Conservation (phyloP, 2,888 invertebrate species). For the Leucania comma region DNA sequence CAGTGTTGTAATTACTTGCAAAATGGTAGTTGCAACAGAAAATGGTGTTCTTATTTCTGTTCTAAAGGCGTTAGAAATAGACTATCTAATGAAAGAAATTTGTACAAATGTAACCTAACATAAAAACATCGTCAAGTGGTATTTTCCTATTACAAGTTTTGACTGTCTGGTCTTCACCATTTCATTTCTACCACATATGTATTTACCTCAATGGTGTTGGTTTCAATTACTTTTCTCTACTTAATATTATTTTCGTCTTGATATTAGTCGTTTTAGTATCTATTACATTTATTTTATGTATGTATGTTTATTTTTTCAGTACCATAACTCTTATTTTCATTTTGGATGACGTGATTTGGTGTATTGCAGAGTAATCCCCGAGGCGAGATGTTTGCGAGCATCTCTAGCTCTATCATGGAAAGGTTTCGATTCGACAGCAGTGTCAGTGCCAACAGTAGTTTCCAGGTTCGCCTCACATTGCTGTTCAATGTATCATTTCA, state of each 20-base stretch:
- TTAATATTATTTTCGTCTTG: conserved; percentile 29
- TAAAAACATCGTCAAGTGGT: not conserved
- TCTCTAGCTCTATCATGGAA: conserved; percentile 95
- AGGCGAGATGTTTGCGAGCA: conserved; percentile 96
- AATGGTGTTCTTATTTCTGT: conserved; percentile 13
- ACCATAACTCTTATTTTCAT: conserved; percentile 62
- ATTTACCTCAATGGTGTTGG: not conserved
- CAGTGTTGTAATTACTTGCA: conserved; percentile 38
- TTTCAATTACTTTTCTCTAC: conserved; percentile 13
- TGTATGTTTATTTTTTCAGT: conserved; percentile 80
- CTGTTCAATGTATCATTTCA: conserved; percentile 80
- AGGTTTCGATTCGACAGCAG: conserved; percentile 95
- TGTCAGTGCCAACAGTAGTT: conserved; percentile 94
- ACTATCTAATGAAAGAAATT: not conserved
- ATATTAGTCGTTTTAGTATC: conserved; percentile 26
- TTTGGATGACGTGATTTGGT: conserved; percentile 75
- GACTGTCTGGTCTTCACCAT: not conserved
- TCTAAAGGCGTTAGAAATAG: not conserved
- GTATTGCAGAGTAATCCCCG: conserved; percentile 93
- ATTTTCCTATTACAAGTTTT: not conserved
- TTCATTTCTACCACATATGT: conserved; percentile 5
- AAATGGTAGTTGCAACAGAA: conserved; percentile 28
- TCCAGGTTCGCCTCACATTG: conserved; percentile 91
- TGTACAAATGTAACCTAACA: not conserved
- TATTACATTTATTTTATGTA: conserved; percentile 65